These are phyloP conservation scores for Orgyia antiqua DNA, from an alignment of 2,888 invertebrate species.

Conservation along the genomic window DNA sequence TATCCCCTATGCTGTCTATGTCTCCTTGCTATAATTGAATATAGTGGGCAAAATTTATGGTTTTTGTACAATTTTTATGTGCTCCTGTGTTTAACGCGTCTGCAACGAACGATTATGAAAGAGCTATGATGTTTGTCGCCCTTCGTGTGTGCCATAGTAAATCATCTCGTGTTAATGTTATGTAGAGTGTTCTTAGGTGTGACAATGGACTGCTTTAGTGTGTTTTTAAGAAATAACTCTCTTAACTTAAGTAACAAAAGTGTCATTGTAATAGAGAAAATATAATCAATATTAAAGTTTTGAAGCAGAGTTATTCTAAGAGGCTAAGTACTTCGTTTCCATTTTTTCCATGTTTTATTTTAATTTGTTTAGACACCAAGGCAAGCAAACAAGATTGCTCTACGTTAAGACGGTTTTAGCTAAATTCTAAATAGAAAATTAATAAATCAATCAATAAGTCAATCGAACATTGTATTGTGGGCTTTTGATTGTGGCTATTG, in stretches of 20 bases:
- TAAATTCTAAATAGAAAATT: too few relatives aligned
- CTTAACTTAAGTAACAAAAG: too few relatives aligned
- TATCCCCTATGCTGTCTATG: slow-evolving; percentile 20
- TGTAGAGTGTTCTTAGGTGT: slow-evolving; percentile 12
- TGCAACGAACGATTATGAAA: slow-evolving; percentile 62
- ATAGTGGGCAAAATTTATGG: slow-evolving; percentile 60
- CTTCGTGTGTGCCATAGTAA: slow-evolving; percentile 34
- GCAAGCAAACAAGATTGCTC: too few relatives aligned
- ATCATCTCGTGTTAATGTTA: slow-evolving; percentile 17
- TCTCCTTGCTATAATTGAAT: slow-evolving; percentile 49
- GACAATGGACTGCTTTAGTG: slow-evolving; percentile 9
- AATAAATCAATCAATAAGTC: too few relatives aligned
- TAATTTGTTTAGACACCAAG: too few relatives aligned
- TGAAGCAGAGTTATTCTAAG: too few relatives aligned
- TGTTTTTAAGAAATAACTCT: slow-evolving; percentile 4
- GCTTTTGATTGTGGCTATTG: not conserved
- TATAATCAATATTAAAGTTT: too few relatives aligned
- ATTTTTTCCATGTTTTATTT: not conserved
- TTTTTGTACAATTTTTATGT: slow-evolving; percentile 67
- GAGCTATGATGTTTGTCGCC: slow-evolving; percentile 55
- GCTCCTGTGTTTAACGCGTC: slow-evolving; percentile 67
- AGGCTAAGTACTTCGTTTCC: too few relatives aligned
- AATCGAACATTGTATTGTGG: too few relatives aligned
- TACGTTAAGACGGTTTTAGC: too few relatives aligned
- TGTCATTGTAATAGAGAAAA: too few relatives aligned